Evolutionary conservation across 2,888 invertebrate species (phyloP).

Genomic region (Andrena minutula): DNA sequence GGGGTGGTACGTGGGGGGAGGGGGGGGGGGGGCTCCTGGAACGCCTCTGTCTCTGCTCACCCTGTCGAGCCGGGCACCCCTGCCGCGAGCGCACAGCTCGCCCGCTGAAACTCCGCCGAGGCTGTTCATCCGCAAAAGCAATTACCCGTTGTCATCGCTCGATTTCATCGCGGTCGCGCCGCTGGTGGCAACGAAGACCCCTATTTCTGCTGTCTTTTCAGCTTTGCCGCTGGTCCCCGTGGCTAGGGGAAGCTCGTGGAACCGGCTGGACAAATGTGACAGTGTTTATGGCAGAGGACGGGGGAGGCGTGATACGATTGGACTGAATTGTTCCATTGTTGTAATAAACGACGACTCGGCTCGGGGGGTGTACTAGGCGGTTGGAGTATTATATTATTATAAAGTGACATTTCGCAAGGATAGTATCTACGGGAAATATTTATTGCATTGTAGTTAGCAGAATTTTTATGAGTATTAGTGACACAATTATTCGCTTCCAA

Average conservation of each 20-base stretch:
- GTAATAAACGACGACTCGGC: not conserved
- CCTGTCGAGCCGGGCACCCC: conserved; percentile 27
- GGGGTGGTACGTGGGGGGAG: conserved; percentile 27
- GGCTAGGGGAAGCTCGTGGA: not conserved
- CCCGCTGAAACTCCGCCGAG: conserved; percentile 49
- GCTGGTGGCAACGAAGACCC: conserved; percentile 26
- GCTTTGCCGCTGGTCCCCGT: conserved; percentile 19
- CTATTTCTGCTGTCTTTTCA: conserved; percentile 30
- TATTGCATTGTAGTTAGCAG: too few species aligned
- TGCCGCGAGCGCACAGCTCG: conserved; percentile 39
- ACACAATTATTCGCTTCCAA: too few species aligned
- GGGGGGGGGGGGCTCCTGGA: conserved; percentile 28
- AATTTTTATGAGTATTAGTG: too few species aligned
- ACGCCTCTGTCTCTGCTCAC: conserved; percentile 23
- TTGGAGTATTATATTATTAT: not conserved
- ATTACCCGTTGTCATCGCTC: conserved; percentile 75
- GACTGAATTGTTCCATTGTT: not conserved
- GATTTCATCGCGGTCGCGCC: conserved; percentile 55
- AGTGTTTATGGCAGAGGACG: not conserved
- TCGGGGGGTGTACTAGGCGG: not conserved
- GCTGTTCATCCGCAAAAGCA: conserved; percentile 81
- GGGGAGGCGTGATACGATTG: not conserved
- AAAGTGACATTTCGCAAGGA: too few species aligned
- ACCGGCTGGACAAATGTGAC: conserved; percentile 3
- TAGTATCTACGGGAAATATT: too few species aligned